These are phyloP conservation scores for Drosophila nr. perissopoda DNA, from an alignment of 2,888 invertebrate species.

Conservation along the genomic window DNA sequence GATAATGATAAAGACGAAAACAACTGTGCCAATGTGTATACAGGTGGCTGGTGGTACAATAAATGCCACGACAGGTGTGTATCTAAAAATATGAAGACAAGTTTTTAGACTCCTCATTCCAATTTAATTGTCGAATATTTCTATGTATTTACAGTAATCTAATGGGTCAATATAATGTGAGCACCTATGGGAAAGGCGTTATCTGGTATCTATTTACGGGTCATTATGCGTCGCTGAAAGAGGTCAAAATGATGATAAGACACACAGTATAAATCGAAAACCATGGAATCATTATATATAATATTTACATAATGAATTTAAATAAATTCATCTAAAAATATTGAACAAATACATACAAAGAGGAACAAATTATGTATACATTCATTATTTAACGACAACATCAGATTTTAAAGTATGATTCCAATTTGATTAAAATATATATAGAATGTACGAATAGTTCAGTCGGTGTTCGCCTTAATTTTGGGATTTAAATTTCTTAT, in stretches of 20 bases:
- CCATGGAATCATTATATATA: not conserved
- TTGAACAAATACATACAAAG: too few relatives aligned
- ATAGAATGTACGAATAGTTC: too few relatives aligned
- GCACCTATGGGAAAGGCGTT: conserved; percentile 87
- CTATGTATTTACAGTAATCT: conserved; percentile 86
- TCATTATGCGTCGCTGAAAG: conserved; percentile 87
- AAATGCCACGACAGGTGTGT: conserved; percentile 88
- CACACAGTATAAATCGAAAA: conserved; percentile 59
- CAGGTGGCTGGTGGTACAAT: conserved; percentile 91
- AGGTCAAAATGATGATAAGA: conserved; percentile 88
- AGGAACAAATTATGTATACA: too few relatives aligned
- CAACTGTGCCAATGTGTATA: conserved; percentile 88
- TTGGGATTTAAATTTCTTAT: conserved; percentile 12
- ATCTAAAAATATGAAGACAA: not conserved
- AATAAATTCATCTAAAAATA: too few relatives aligned
- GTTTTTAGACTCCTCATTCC: not conserved
- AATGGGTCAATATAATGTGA: conserved; percentile 88
- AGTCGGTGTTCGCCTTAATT: too few relatives aligned
- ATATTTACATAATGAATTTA: too few relatives aligned
- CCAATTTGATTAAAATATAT: not conserved
- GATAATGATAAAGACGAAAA: conserved; percentile 89
- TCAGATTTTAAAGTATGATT: too few relatives aligned
- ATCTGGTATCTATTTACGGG: conserved; percentile 90
- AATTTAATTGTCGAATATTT: not conserved
- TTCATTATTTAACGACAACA: too few relatives aligned